Conservation (phyloP, 1,140 invertebrate genomes). For the Camponotus vicinus region DNA sequence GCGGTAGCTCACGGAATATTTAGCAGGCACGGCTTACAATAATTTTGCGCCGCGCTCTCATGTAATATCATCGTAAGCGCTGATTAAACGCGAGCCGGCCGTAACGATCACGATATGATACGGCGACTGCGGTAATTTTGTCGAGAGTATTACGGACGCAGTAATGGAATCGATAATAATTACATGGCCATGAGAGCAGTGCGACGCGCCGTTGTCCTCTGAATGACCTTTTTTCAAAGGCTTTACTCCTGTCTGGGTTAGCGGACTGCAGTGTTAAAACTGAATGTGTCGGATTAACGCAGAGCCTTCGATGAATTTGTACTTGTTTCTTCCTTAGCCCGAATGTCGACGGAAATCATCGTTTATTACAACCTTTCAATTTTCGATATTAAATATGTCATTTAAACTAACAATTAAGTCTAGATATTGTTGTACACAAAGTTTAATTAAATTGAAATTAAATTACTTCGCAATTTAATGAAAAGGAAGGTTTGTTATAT, state of each 20-base stretch:
- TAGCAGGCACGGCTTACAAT: constrained; percentile 62
- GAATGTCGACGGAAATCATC: neutral
- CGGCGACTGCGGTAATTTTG: constrained; percentile 67
- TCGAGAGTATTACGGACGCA: constrained; percentile 64
- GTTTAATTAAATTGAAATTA: constrained; percentile 14
- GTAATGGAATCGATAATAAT: constrained; percentile 75
- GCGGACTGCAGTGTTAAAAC: constrained; percentile 17
- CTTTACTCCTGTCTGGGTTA: constrained; percentile 33
- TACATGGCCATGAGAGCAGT: constrained; percentile 31
- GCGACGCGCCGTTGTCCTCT: constrained; percentile 34
- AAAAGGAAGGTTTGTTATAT: neutral
- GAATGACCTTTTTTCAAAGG: constrained; percentile 52
- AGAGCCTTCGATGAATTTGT: constrained; percentile 11
- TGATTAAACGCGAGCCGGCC: constrained; percentile 69
- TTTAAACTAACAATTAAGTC: neutral
- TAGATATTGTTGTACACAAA: neutral
- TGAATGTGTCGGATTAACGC: constrained; percentile 5
- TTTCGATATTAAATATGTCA: constrained; percentile 1
- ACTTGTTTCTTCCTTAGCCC: neutral
- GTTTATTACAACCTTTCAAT: neutral
- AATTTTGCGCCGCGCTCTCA: constrained; percentile 67
- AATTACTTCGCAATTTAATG: constrained; percentile 23
- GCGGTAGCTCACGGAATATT: constrained; percentile 67
- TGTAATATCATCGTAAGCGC: constrained; percentile 70
- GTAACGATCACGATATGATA: constrained; percentile 71